Evolutionary conservation across 2,113 vertebrate genomes (phyloP), one percentile per base, ranked within the genome.

Genomic region (Pelobates fuscus): DNA sequence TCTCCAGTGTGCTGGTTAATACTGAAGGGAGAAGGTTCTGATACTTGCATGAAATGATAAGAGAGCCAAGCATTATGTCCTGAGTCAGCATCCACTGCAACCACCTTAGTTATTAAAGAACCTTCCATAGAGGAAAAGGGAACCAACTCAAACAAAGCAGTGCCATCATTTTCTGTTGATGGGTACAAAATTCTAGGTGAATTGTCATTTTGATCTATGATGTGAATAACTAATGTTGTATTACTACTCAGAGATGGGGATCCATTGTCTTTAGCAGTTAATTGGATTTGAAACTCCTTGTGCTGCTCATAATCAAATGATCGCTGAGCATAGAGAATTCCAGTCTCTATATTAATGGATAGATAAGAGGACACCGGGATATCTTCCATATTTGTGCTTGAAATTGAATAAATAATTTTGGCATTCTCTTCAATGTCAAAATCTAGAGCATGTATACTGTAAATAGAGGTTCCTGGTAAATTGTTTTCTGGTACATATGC

Each of bases 131-230:
- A 82, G 70, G 82, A 81, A 44, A 81, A 81, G 71, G 84, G 82
- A 20, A 86, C 81, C 58, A 87, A 79, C 41, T 84, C 86, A 78
- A 64, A 74, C 0, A 41, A 79, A 37, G 84, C 78, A 52, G 69
- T 44, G 77, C 79, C 82, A 23, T 80, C 66, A 2, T 11, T n/a
- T n/a, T n/a, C 10, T 1, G 2, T 0, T 67, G 89, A 81, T 59
- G 81, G 79, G 7, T 78, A 80, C 60, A 83, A 55, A 63, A 88
- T 84, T 2, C 27, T 25, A 15, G 86, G 86, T 6, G 81, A 3
- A 59, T 90, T 90, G 21, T 90, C 89, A 69, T 88, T 90, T 0
- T 83, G 70, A 78, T 89, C 88, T 1, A 80, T 79, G 5, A 89
- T 75, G 55, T 66, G 52, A 2, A 83, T 20, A 58, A 62, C 58